phyloP scores from a whole-genome alignment of 2,888 invertebrate genomes.

The Chrysomela aeneicollis region DNA sequence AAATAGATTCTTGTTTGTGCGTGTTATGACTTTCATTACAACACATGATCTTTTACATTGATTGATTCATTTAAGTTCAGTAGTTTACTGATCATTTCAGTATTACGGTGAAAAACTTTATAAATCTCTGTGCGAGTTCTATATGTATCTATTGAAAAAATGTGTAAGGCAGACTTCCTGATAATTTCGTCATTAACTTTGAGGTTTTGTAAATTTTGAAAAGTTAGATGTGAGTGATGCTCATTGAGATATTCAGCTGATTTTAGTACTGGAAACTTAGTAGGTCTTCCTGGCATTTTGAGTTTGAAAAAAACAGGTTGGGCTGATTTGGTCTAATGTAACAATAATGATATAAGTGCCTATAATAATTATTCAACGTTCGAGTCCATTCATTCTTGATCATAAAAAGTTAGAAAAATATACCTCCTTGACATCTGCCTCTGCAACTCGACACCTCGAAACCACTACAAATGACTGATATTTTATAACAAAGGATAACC shows the following conservation, averaged over 20 bases:
- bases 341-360: too few species aligned
- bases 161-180: neutral
- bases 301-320: neutral
- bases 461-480: too few species aligned
- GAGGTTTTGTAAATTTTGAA: slow-evolving; percentile 7
- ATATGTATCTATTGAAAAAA: neutral
- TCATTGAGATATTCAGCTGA: slow-evolving; percentile 8
- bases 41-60: neutral
- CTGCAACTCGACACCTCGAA: too few species aligned
- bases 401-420: too few species aligned
- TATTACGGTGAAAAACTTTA: slow-evolving; percentile 6
- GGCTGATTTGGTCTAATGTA: slow-evolving; percentile 7
- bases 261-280: slow-evolving; percentile 1
- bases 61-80: neutral
- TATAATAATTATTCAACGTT: too few species aligned
- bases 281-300: slow-evolving; percentile 12
- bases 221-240: slow-evolving; percentile 7
- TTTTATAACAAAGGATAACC: too few species aligned
- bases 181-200: slow-evolving; percentile 7
- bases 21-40: too few species aligned
- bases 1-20: too few species aligned
- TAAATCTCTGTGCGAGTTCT: slow-evolving; percentile 8
- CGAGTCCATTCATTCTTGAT: too few species aligned
- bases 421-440: too few species aligned
- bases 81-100: slow-evolving; percentile 1